Conservation (phyloP, 2,888 invertebrate species). For the Callyntrura sp. region DNA sequence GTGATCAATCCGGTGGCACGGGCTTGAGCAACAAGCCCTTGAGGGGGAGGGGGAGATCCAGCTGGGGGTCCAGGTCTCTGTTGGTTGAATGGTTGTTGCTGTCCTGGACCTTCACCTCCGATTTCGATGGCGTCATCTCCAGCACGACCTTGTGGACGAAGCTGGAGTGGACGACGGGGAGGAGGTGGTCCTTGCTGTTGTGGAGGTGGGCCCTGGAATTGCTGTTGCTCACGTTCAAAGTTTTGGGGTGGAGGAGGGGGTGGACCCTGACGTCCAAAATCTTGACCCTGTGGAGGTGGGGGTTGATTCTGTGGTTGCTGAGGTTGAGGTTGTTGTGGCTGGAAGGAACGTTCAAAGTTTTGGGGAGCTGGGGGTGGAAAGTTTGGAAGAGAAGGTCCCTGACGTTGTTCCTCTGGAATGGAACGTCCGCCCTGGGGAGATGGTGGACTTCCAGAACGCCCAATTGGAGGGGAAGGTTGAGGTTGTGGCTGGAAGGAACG, state of each 20-base stretch:
- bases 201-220: slow-evolving; percentile 58
- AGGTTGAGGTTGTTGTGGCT: slow-evolving; percentile 77
- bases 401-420: slow-evolving; percentile 56
- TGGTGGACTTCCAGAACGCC: no score
- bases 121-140: slow-evolving; percentile 61
- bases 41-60: no score
- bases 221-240: no score
- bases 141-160: slow-evolving; percentile 85
- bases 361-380: slow-evolving; percentile 77
- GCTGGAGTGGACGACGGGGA: slow-evolving; percentile 75
- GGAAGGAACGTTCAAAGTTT: slow-evolving; percentile 64
- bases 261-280: no score
- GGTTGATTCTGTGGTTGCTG: no score
- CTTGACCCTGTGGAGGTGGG: no score
- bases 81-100: slow-evolving; percentile 56
- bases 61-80: no score
- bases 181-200: slow-evolving; percentile 56
- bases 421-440: no score
- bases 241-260: no score
- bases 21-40: no score
- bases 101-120: slow-evolving; percentile 47
- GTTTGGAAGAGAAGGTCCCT: slow-evolving; percentile 59
- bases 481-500: slow-evolving; percentile 67
- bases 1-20: no score
- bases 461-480: no score